Percentiles rank a stretch among this genome's conserved stretches.
phyloP scores from a whole-genome alignment of 2,797 vertebrate genomes.

The Alfaro cultratus region DNA sequence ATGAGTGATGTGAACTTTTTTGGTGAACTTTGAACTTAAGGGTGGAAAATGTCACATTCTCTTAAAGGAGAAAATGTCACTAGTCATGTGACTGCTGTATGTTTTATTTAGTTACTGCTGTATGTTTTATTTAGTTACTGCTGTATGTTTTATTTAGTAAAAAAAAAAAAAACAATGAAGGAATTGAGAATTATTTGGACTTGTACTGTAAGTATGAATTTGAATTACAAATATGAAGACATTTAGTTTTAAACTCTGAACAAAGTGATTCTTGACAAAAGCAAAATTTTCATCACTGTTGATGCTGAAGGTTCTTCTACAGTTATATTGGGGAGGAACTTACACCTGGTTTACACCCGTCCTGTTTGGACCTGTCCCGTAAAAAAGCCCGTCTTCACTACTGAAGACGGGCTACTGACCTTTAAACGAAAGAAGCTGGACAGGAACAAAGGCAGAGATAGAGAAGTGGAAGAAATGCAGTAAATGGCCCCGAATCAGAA shows the following conservation, averaged over 20 bases:
- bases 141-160: not conserved
- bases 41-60: too few species aligned
- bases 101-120: too few species aligned
- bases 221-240: not conserved
- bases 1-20: not conserved
- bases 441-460: not conserved
- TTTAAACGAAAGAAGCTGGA: not conserved
- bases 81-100: too few species aligned
- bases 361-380: too few species aligned
- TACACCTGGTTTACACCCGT: not conserved
- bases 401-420: not conserved
- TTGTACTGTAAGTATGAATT: not conserved
- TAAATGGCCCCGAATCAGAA: too few species aligned
- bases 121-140: too few species aligned
- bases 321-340: not conserved
- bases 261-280: not conserved
- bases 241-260: not conserved
- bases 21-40: not conserved
- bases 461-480: too few species aligned
- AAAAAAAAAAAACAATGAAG: not conserved
- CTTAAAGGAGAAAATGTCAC: not conserved
- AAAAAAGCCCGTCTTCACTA: too few species aligned
- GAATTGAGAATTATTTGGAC: not conserved
- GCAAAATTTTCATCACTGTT: not conserved
- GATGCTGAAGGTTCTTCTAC: not conserved